Evolutionary conservation across 1,140 invertebrate species (phyloP).

Genomic region (Lepidurus apus): DNA sequence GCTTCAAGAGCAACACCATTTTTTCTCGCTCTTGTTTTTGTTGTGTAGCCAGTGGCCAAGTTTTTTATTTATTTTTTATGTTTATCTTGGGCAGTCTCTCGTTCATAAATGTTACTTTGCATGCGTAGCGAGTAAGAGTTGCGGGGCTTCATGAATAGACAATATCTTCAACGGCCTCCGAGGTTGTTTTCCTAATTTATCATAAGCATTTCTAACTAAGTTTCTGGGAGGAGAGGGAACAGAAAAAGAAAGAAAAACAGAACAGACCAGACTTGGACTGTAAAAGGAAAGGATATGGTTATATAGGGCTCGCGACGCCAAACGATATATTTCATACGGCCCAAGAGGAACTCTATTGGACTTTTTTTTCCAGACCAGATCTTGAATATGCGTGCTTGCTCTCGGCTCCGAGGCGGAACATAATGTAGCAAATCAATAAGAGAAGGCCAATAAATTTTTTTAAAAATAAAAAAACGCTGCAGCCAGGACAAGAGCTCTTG

Average conservation of each 20-base stretch:
- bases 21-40: not conserved
- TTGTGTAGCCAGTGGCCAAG: not conserved
- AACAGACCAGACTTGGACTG: too few relatives aligned
- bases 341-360: not conserved
- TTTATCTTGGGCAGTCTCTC: not conserved
- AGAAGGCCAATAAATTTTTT: not conserved
- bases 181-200: not conserved
- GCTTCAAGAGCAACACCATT: not conserved
- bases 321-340: not conserved
- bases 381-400: not conserved
- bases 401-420: not conserved
- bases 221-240: not conserved
- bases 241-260: not conserved
- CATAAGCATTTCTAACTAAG: not conserved
- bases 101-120: not conserved
- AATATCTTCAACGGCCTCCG: not conserved
- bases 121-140: not conserved
- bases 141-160: not conserved
- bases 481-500: not conserved
- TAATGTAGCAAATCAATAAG: slow-evolving; percentile 7
- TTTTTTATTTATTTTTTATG: not conserved
- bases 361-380: not conserved
- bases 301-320: not conserved
- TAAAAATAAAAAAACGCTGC: not conserved
- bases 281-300: not conserved